These are phyloP conservation scores for Oscarella lobularis DNA, from an alignment of 37 sponge, comb jelly and placozoan genomes.

Conservation along the genomic window DNA sequence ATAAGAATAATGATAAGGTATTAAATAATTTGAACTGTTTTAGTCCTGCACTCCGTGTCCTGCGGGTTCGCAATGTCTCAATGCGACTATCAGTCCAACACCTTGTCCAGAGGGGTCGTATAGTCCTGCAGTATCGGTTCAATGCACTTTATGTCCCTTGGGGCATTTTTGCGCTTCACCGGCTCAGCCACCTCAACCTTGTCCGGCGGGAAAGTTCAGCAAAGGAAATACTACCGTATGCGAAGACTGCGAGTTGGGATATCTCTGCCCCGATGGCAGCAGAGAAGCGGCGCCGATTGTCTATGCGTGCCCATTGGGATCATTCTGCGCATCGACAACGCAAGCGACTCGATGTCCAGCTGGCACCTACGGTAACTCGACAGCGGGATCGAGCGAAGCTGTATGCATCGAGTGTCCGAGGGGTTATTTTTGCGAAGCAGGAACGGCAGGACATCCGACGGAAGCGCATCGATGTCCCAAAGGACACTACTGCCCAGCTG, in stretches of 20 bases:
- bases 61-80: background rate
- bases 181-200: background rate
- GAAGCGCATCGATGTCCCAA: conserved; percentile 9
- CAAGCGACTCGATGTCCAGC: conserved; percentile 8
- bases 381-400: background rate
- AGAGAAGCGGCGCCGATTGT: background rate
- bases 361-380: conserved; percentile 8
- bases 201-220: background rate
- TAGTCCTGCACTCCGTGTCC: background rate
- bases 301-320: conserved; percentile 6
- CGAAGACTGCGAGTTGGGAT: background rate
- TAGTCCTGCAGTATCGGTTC: background rate
- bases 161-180: background rate
- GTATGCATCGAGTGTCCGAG: background rate
- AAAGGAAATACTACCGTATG: conserved; percentile 10
- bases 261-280: conserved; percentile 6
- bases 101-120: background rate
- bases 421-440: background rate
- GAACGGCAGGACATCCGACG: background rate
- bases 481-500: conserved; percentile 23
- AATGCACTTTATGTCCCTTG: background rate
- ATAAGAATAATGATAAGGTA: background rate
- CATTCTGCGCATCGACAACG: background rate
- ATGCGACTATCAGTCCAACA: background rate
- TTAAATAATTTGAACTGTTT: background rate